Percentiles rank a stretch among this genome's conserved stretches.
phyloP scores from a whole-genome alignment of 2,888 invertebrate species.

The Cephonodes hylas region DNA sequence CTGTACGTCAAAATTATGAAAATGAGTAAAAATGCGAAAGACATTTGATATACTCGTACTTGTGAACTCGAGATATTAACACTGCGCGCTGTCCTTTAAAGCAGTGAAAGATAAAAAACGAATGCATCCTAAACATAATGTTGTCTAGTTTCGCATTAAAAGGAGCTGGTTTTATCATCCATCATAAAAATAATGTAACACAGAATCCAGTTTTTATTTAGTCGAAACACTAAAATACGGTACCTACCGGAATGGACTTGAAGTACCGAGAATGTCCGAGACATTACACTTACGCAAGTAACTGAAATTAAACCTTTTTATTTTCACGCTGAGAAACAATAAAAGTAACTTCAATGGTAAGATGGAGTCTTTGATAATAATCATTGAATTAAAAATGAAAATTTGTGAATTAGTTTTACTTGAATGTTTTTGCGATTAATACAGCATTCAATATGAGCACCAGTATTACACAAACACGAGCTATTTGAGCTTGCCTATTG shows the following conservation, averaged over 20 bases:
- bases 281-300: not conserved
- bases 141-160: constrained; percentile 10
- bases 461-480: too few species aligned
- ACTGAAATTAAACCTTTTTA: not conserved
- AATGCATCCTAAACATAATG: not conserved
- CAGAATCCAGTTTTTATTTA: constrained; percentile 13
- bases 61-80: not conserved
- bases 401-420: too few species aligned
- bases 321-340: not conserved
- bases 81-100: not conserved
- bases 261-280: not conserved
- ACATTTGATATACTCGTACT: too few species aligned
- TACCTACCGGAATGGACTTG: constrained; percentile 2
- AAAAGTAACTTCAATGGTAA: too few species aligned
- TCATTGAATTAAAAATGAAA: too few species aligned
- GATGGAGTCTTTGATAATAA: too few species aligned
- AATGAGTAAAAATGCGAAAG: too few species aligned
- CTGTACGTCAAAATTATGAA: too few species aligned
- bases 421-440: too few species aligned
- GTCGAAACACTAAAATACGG: constrained; percentile 14
- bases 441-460: too few species aligned
- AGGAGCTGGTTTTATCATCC: constrained; percentile 1
- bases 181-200: constrained; percentile 13
- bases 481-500: too few species aligned
- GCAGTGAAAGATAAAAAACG: not conserved